Percentiles rank a stretch among this genome's conserved stretches.
Evolutionary conservation across 1,140 invertebrate genomes (phyloP).

Genomic region (Medauroidea extradentata): DNA sequence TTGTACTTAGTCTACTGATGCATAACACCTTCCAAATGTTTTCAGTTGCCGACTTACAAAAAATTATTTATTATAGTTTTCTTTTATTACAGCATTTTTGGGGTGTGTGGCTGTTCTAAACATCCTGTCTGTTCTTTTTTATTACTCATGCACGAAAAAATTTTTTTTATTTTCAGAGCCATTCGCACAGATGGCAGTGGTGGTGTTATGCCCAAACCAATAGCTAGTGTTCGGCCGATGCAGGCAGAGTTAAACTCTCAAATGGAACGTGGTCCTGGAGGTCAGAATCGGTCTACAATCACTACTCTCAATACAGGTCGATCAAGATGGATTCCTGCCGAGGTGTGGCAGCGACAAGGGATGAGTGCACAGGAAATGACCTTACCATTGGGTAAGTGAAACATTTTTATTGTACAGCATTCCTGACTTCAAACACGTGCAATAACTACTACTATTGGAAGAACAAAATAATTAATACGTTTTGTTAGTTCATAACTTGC

Average conservation of each 20-base stretch:
- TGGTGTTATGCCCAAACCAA: constrained; percentile 34
- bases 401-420: background rate
- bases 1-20: too few relatives aligned
- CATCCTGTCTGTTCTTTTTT: background rate
- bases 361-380: constrained; percentile 94
- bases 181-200: constrained; percentile 15
- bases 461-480: too few relatives aligned
- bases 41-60: too few relatives aligned
- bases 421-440: too few relatives aligned
- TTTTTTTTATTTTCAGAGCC: constrained; percentile 11
- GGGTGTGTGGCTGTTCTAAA: background rate
- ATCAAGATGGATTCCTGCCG: constrained; percentile 76
- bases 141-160: too few relatives aligned
- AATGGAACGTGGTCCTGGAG: constrained; percentile 18
- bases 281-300: constrained; percentile 4
- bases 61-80: too few relatives aligned
- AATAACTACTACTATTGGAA: too few relatives aligned
- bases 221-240: constrained; percentile 53
- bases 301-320: constrained; percentile 23
- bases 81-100: background rate
- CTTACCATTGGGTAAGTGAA: constrained; percentile 64
- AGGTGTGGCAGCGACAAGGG: constrained; percentile 85
- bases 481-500: too few relatives aligned
- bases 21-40: too few relatives aligned
- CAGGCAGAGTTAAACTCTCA: constrained; percentile 45